A percentile compares a stretch with the other conserved stretches of the same genome.
Evolutionary conservation across 1,140 invertebrate species (phyloP).

Genomic region (Capitella teleta): DNA sequence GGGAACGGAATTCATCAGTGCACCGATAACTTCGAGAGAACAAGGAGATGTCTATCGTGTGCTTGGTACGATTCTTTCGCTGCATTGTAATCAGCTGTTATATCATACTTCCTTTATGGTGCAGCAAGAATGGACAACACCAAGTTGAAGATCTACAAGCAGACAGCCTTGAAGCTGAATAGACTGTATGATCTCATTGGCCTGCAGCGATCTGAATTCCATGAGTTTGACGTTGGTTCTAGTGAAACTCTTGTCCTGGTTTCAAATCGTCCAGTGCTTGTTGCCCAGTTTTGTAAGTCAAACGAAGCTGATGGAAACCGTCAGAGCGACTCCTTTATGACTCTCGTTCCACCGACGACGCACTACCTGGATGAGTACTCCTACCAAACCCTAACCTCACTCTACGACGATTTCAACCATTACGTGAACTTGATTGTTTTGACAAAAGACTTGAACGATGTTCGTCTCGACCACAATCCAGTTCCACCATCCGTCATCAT

Average conservation of each 20-base stretch:
- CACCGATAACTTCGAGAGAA: conserved; percentile 17
- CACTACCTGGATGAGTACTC: conserved; percentile 1
- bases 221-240: conserved; percentile 2
- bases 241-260: background rate
- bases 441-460: background rate
- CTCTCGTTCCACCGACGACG: conserved; percentile 1
- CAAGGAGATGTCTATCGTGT: conserved; percentile 21
- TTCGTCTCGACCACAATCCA: background rate
- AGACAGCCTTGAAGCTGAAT: no score
- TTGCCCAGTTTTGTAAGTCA: conserved; percentile 4
- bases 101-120: no score
- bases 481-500: background rate
- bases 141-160: no score
- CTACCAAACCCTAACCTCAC: conserved; percentile 3
- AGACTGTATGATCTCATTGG: no score
- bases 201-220: no score
- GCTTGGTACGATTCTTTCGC: conserved; percentile 11
- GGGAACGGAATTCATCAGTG: conserved; percentile 21
- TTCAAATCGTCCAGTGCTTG: background rate
- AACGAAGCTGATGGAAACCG: background rate
- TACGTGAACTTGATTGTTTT: conserved; percentile 4
- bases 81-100: no score
- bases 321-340: conserved; percentile 6
- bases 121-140: no score
- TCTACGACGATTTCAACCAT: conserved; percentile 4